Conservation (phyloP, 2,113 vertebrate species). For the Peucedramus taeniatus region DNA sequence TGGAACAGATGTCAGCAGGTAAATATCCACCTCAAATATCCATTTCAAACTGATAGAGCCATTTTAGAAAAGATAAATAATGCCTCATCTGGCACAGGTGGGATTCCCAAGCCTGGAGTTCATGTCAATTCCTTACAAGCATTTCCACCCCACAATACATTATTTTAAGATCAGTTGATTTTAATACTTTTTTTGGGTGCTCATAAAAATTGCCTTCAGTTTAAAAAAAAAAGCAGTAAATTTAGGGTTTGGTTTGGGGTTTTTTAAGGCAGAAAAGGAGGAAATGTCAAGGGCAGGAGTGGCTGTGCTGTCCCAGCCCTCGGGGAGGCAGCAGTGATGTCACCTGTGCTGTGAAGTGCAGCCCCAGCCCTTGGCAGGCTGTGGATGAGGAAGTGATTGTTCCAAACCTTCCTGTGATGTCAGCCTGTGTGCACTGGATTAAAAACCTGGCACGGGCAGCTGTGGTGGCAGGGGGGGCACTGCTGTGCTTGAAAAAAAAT, state of each 20-base stretch:
- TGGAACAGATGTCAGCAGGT: background rate
- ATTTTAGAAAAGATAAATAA: background rate
- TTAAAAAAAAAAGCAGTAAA: background rate
- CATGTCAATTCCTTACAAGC: background rate
- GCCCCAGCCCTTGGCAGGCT: background rate
- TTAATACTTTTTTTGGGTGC: background rate
- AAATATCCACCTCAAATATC: background rate
- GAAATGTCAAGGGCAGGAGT: background rate
- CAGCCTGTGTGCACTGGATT: background rate
- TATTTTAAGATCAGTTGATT: fast-evolving
- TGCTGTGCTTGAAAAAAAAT: background rate
- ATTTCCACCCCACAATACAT: background rate
- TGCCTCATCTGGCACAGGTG: background rate
- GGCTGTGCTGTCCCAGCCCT: background rate
- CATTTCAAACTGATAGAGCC: background rate
- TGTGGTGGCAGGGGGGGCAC: background rate
- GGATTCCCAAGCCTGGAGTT: background rate
- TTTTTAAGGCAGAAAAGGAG: background rate
- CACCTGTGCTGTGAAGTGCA: background rate
- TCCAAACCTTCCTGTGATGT: background rate
- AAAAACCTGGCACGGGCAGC: background rate
- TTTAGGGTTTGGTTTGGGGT: background rate
- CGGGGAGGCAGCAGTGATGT: background rate
- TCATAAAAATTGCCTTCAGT: fast-evolving
- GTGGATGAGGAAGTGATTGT: background rate